Base-by-base conservation (phyloP, 2,888 invertebrate genomes). In the Ichneumon xanthorius region DNA sequence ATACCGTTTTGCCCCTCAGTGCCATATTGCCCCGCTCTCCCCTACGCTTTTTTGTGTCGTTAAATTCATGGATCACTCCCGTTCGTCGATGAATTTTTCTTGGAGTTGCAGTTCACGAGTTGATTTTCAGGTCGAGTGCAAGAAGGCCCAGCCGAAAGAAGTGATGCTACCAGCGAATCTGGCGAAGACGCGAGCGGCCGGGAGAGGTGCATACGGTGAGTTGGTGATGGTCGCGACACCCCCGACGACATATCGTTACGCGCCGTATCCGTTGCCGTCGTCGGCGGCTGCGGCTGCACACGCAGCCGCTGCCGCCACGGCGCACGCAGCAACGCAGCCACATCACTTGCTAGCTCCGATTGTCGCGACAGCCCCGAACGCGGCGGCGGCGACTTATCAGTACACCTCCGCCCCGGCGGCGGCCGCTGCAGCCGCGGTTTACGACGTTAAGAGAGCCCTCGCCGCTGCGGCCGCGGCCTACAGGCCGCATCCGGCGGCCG, bases 91-190 rank as follows among this genome's bases (percentile, higher is more conserved):
- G 33, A 40, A 6, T 2, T 48, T 48, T 48, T 58, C 26, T 11
- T 61, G 33, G 45, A 48, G 7, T 50, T 26, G 65, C 37, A 33
- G 65, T 48, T 63, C 19, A 65, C 22, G 53, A 67, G 65, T 70
- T 82, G 80, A 53, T 82, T 95, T 95, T 61, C 96, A 99, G 99
- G 99, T 99, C 95, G 99, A 99, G 96, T 99, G 99, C 96, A 99
- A 99, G 97, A 99, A 99, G 95, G 99, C 99, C 94, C 99, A 99
- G 95, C 99, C 99, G 89, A 99, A 99, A 96, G 99, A 99, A 96
- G 99, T 99, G 93, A 99, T 99, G 99, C 97, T 99, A 94, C 99
- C 99, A 93, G 97, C 98, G 92, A 98, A 98, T 95, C 95, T 98
- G 95, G 98, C 98, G 93, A 98, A 98, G 96, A 98, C 98, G 95